Percentiles rank a stretch among this genome's conserved stretches.
Conservation (phyloP, 2,888 invertebrate species). For the Netelia fuscicornis region DNA sequence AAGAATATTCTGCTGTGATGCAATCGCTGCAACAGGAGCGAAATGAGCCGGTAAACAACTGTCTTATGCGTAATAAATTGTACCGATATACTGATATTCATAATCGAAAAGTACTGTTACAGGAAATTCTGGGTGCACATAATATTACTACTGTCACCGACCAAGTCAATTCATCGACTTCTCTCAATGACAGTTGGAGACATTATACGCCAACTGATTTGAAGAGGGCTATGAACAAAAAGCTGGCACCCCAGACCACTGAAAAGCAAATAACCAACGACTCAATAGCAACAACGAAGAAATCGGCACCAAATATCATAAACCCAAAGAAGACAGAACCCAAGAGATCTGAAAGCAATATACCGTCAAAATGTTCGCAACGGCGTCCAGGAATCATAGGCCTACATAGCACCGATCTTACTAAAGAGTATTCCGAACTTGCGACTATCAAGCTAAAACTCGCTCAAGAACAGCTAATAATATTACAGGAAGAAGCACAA, state of each 20-base stretch:
- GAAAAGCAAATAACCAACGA: neutral
- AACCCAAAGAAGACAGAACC: neutral
- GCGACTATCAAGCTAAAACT: neutral
- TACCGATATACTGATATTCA: neutral
- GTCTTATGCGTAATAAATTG: neutral
- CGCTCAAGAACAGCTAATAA: slow-evolving; percentile 5
- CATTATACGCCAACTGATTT: slow-evolving; percentile 4
- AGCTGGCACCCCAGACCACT: neutral
- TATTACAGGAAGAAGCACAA: neutral
- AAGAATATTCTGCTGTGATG: slow-evolving; percentile 4
- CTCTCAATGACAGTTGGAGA: neutral
- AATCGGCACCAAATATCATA: neutral
- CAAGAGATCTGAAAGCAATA: neutral
- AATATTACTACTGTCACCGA: neutral
- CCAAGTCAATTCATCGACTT: neutral
- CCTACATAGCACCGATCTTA: slow-evolving; percentile 12
- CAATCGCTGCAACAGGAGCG: neutral
- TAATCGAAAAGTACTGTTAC: slow-evolving; percentile 5
- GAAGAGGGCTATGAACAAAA: neutral
- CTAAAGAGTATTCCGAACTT: slow-evolving; percentile 11
- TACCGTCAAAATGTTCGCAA: slow-evolving; percentile 3
- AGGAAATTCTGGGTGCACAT: neutral
- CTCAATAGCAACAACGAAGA: neutral
- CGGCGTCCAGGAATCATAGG: slow-evolving; percentile 16
- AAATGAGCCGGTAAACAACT: neutral